Evolutionary conservation across 2,113 vertebrate species (phyloP), one percentile per base, ranked within the genome.

Genomic region (Oceanites oceanicus): DNA sequence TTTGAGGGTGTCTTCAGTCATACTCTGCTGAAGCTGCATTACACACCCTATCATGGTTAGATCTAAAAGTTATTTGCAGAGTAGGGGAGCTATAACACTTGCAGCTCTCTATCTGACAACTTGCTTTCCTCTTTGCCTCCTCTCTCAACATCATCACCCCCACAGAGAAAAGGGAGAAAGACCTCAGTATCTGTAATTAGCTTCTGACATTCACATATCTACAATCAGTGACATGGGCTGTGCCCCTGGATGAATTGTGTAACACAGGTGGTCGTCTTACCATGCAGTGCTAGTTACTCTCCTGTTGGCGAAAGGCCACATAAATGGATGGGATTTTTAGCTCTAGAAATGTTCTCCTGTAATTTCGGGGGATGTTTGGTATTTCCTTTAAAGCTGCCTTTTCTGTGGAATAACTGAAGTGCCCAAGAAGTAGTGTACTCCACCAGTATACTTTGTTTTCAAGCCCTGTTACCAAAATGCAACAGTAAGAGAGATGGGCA

Each of bases 201-300:
- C 44, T 68, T 22, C 59, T 78, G 72, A n/a, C 34, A 8, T 42
- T 70, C 30, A 36, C 19, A 0, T 62, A n/a, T 34, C 59, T 44
- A 10, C 32, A 30, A 15, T 23, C 1, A 0, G 17, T 34, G 45
- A 26, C 10, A 1, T 3, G 27, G 40, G 56, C 27, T 30, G 26
- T 55, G 40, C 27, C 40, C 30, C 50, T 49, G 68, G 12, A 15
- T 38, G 50, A 55, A n/a, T 13, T 25, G 4, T 34, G 22, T 53
- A 26, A 25, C 18, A 15, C 13, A 34, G 38, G 18, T 22, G 2
- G 12, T 17, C 13, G 36, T 66, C 49, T 34, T 44, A 50, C n/a
- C 11, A 10, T 13, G 23, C 8, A 4, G 65, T 23, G 19, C 29
- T 66, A 30, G 27, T 61, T 86, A 72, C n/a, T 59, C 11, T 77